Evolutionary conservation across 2,797 vertebrate species (phyloP).

Genomic region (Adelosebastes latens): DNA sequence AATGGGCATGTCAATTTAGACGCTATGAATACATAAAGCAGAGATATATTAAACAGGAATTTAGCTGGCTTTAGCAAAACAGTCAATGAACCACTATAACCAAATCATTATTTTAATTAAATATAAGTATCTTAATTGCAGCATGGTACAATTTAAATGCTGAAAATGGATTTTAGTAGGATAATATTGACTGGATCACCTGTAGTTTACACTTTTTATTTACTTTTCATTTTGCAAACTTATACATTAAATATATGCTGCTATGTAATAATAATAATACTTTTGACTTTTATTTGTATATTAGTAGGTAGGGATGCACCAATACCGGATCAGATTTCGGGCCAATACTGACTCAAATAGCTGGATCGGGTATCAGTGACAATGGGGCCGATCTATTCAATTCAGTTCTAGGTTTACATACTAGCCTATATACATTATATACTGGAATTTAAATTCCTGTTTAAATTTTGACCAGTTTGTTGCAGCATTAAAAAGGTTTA

Average conservation of each 20-base stretch:
- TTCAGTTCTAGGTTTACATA: too few species aligned
- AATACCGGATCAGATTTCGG: too few species aligned
- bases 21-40: constrained; percentile 5
- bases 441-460: too few species aligned
- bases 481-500: too few species aligned
- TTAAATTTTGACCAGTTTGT: too few species aligned
- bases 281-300: neutral
- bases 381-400: too few species aligned
- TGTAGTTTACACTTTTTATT: neutral
- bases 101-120: neutral
- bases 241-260: neutral
- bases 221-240: neutral
- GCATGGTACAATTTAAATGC: neutral
- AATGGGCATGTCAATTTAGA: constrained; percentile 19
- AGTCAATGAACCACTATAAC: neutral
- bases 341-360: too few species aligned
- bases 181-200: neutral
- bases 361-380: too few species aligned
- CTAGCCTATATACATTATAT: too few species aligned
- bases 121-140: neutral
- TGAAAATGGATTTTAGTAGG: neutral
- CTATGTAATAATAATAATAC: neutral
- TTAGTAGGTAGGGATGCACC: too few species aligned
- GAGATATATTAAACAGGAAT: neutral
- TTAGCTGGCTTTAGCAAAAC: neutral